Evolutionary conservation across 1,140 invertebrate species (phyloP), one percentile per base, ranked within the genome.

Genomic region (Drosophila triauraria): DNA sequence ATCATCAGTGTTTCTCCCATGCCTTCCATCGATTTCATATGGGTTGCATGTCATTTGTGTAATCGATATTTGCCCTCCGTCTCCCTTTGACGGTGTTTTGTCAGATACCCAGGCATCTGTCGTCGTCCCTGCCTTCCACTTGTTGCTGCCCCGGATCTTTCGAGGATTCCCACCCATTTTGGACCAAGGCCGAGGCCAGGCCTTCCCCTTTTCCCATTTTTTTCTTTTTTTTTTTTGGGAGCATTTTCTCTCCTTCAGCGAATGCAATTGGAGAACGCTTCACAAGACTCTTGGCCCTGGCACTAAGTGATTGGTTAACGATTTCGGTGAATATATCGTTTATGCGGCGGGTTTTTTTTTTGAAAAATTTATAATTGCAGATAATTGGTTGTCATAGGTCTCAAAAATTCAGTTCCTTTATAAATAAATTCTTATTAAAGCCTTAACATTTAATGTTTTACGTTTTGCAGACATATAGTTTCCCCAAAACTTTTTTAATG

Each of bases 211-310:
- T 64, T 43, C 27, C 27, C 32, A 30, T 6, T 6, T 35, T 1
- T 20, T 20, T 20, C n/a, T 20, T 20, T 20, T 20, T 20, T 0
- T 20, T 35, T 32, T 35, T 35, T 35, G 8, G 32, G 32, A 35
- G 32, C 32, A 10, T 32, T 46, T 32, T 46, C 13, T 32, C 30
- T 9, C 10, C 43, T 13, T 51, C 60, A 30, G 23, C 32, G 23
- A 74, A 44, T 72, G 79, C 83, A 86, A 79, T 68, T 72, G 12
- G 75, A 82, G 84, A 82, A 68, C 44, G 67, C 43, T 72, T 53
- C 51, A 67, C 74, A 85, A 78, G 78, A 70, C 74, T 50, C 50
- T 25, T 56, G 56, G 60, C 51, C 30, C 7, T 65, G 57, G 27
- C 56, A 60, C 42, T 67, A 43, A 51, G 63, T 54, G 56, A 25